Percentiles rank a stretch among this genome's conserved stretches.
phyloP scores from a whole-genome alignment of 1,140 invertebrate genomes.

The Odontomachus brunneus region DNA sequence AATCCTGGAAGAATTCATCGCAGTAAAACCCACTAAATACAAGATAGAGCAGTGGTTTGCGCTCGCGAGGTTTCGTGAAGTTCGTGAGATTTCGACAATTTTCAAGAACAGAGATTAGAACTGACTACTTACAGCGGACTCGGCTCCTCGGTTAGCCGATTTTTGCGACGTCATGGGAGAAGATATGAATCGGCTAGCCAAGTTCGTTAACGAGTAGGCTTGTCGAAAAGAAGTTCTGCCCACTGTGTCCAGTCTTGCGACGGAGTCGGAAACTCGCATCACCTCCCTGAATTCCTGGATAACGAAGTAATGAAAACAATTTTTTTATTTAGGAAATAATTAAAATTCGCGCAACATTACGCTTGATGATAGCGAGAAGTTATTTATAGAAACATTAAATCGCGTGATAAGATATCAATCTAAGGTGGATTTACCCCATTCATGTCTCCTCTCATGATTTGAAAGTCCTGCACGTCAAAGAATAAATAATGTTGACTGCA shows the following conservation, averaged over 20 bases:
- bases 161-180: slow-evolving; percentile 75
- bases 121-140: slow-evolving; percentile 69
- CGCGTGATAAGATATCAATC: slow-evolving; percentile 27
- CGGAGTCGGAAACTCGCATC: slow-evolving; percentile 85
- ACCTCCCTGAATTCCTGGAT: slow-evolving; percentile 87
- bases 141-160: slow-evolving; percentile 57
- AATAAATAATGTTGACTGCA: slow-evolving; percentile 19
- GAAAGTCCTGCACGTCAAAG: slow-evolving; percentile 85
- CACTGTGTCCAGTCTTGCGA: slow-evolving; percentile 83
- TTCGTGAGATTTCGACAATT: neutral
- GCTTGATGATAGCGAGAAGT: neutral
- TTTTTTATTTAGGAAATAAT: neutral
- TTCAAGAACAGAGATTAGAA: neutral
- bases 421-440: slow-evolving; percentile 78
- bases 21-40: neutral
- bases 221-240: slow-evolving; percentile 84
- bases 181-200: slow-evolving; percentile 82
- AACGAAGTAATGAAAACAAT: slow-evolving; percentile 13
- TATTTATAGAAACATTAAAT: slow-evolving; percentile 19
- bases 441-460: slow-evolving; percentile 82
- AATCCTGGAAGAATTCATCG: slow-evolving; percentile 71
- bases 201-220: slow-evolving; percentile 86
- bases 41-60: neutral
- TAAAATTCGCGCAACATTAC: neutral
- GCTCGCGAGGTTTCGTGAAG: too few species aligned